phyloP scores from a whole-genome alignment of 2,113 vertebrate species.

The Aspidoscelis tigris region DNA sequence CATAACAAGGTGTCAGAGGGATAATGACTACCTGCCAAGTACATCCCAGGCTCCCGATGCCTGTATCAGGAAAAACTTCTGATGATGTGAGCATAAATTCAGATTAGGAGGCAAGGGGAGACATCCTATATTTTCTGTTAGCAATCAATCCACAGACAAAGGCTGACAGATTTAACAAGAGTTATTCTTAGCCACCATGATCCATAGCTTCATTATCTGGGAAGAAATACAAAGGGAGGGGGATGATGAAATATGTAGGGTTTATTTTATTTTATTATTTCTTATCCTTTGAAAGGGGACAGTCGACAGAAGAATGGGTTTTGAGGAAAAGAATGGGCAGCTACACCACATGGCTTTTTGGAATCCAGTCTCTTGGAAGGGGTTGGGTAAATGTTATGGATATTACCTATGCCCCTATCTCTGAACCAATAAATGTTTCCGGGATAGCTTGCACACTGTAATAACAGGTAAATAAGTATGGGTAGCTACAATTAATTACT shows the following conservation, averaged over 20 bases:
- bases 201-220: constrained; percentile 4
- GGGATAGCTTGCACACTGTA: too few species aligned
- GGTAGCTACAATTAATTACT: too few species aligned
- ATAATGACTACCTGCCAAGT: constrained; percentile 38
- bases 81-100: constrained; percentile 39
- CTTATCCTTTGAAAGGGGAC: background rate
- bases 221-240: background rate
- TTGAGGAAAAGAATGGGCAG: background rate
- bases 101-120: constrained; percentile 11
- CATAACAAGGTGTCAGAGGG: constrained; percentile 45
- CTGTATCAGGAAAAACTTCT: constrained; percentile 37
- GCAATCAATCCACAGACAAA: constrained; percentile 30
- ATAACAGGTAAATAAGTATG: too few species aligned
- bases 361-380: too few species aligned
- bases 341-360: too few species aligned
- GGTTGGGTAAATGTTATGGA: too few species aligned
- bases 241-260: constrained; percentile 7
- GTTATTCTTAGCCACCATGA: constrained; percentile 14
- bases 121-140: constrained; percentile 14
- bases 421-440: too few species aligned
- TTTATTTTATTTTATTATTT: background rate
- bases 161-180: background rate
- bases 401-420: too few species aligned
- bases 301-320: background rate
- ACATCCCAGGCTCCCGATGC: background rate